Evolutionary conservation across 2,113 vertebrate species (phyloP).

Genomic region (Verasper variegatus): DNA sequence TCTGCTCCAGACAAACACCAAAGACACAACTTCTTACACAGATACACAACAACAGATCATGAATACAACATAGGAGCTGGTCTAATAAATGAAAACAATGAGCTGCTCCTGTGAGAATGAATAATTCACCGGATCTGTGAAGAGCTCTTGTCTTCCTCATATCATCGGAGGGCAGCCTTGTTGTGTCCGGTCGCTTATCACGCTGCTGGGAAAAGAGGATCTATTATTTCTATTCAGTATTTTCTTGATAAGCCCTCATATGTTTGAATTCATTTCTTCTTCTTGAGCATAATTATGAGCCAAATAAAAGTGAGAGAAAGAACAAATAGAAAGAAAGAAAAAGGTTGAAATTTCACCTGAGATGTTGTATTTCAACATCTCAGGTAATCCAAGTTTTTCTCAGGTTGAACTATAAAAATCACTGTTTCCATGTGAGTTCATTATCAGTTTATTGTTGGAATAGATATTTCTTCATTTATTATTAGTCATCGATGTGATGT

Average conservation of each 20-base stretch:
- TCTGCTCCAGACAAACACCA: neutral
- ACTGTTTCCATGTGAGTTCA: no score
- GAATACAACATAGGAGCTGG: neutral
- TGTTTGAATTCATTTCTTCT: constrained; percentile 27
- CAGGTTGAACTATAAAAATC: no score
- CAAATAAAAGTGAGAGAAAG: no score
- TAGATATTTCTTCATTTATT: no score
- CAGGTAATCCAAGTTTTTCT: no score
- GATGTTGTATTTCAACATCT: no score
- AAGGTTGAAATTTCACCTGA: no score
- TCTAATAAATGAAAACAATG: neutral
- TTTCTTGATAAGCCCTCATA: constrained; percentile 30
- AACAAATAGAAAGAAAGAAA: no score
- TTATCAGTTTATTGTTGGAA: no score
- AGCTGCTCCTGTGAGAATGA: constrained; percentile 15
- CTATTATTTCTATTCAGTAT: constrained; percentile 28
- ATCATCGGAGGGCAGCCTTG: constrained; percentile 48
- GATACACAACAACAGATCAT: neutral
- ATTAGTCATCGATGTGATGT: no score
- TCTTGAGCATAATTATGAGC: no score
- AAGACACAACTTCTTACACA: neutral
- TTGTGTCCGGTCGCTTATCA: constrained; percentile 50
- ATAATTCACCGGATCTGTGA: constrained; percentile 45
- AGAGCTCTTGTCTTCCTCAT: constrained; percentile 47
- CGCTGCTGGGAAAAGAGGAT: constrained; percentile 14